These are phyloP conservation scores for Caenorhabditis virilis DNA, from an alignment of 2,888 invertebrate species.

Conservation along the genomic window DNA sequence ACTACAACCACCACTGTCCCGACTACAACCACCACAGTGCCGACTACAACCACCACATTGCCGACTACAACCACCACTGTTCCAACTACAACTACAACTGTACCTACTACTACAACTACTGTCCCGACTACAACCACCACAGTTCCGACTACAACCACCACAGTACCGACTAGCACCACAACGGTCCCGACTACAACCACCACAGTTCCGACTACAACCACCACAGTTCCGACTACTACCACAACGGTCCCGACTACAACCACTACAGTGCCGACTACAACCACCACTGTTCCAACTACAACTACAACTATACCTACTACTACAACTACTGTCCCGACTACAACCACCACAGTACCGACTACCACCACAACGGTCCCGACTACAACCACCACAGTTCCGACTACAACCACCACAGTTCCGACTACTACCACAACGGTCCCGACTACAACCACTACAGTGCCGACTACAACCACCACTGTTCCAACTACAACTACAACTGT, in stretches of 20 bases:
- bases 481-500: background rate
- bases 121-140: conserved; percentile 1
- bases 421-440: background rate
- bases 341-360: conserved; percentile 8
- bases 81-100: conserved; percentile 11
- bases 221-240: conserved; percentile 3
- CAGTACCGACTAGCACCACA: background rate
- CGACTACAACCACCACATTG: background rate
- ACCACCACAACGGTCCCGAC: conserved; percentile 6
- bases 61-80: conserved; percentile 6
- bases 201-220: conserved; percentile 9
- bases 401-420: background rate
- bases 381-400: conserved; percentile 7
- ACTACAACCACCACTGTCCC: background rate
- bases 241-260: conserved; percentile 5
- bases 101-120: background rate
- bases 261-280: conserved; percentile 3
- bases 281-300: conserved; percentile 5
- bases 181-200: conserved; percentile 2
- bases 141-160: background rate
- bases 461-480: background rate
- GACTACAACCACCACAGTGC: conserved; percentile 2
- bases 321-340: conserved; percentile 8
- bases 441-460: background rate
- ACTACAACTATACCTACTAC: conserved; percentile 13